phyloP scores from a whole-genome alignment of 2,113 vertebrate genomes.

The Stomatorhinus ivindoensis region DNA sequence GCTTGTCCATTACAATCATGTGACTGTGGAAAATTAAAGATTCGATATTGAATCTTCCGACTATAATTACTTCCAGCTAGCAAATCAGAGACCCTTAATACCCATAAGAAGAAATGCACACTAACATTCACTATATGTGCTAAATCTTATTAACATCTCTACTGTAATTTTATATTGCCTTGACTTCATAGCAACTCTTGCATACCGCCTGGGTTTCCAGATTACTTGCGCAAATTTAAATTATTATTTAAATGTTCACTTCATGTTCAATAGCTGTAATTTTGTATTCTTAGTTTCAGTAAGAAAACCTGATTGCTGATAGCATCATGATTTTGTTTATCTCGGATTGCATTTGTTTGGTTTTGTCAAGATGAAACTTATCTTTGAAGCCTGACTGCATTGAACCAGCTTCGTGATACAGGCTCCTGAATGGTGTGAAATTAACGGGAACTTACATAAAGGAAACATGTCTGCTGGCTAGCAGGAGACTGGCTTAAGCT shows the following conservation, averaged over 20 bases:
- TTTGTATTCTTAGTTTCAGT: not conserved
- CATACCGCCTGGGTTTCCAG: not conserved
- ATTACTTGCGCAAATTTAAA: not conserved
- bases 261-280: no score
- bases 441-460: not conserved
- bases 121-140: not conserved
- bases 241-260: not conserved
- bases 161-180: not conserved
- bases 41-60: not conserved
- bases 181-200: not conserved
- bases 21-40: not conserved
- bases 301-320: not conserved
- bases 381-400: not conserved
- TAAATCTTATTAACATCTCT: not conserved
- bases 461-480: not conserved
- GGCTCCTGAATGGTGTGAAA: not conserved
- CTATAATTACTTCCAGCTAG: not conserved
- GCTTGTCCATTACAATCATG: not conserved
- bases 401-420: not conserved
- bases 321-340: not conserved
- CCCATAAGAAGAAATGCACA: not conserved
- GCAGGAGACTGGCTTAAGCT: not conserved
- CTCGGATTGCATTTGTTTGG: not conserved
- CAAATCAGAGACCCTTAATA: not conserved
- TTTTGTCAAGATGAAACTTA: not conserved